Evolutionary conservation across 2,797 vertebrate genomes (phyloP).

Genomic region (Apogon hyalosoma): DNA sequence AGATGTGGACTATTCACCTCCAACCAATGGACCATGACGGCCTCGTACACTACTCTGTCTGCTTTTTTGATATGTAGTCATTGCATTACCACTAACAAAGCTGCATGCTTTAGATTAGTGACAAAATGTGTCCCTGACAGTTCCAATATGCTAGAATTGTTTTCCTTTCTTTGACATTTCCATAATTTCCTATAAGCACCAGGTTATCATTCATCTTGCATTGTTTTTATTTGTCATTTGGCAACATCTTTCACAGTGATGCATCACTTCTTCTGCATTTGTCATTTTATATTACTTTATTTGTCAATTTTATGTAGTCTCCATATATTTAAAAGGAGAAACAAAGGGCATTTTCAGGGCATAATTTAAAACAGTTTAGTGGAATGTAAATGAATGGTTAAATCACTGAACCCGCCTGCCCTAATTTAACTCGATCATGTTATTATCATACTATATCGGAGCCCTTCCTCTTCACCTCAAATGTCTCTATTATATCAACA

Average conservation of each 20-base stretch:
- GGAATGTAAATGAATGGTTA: too few relatives aligned
- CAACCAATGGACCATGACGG: background rate
- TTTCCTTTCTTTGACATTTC: conserved; percentile 25
- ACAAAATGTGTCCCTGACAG: conserved; percentile 10
- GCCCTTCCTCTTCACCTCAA: too few relatives aligned
- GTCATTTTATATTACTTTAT: conserved; percentile 50
- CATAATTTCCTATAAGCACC: conserved; percentile 50
- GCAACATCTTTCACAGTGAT: conserved; percentile 32
- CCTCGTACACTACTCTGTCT: conserved; percentile 21
- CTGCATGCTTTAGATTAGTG: conserved; percentile 48
- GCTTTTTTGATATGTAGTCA: conserved; percentile 33
- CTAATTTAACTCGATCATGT: too few relatives aligned
- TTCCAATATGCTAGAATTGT: conserved; percentile 47
- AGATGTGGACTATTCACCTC: conserved; percentile 15
- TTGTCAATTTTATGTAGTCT: conserved; percentile 52
- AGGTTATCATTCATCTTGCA: conserved; percentile 34
- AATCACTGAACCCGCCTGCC: too few relatives aligned
- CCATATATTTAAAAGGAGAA: conserved; percentile 9
- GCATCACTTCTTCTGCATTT: conserved; percentile 40
- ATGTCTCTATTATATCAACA: too few relatives aligned
- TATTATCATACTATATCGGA: too few relatives aligned
- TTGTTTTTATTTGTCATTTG: conserved; percentile 43
- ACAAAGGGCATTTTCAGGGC: too few relatives aligned
- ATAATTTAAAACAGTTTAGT: too few relatives aligned
- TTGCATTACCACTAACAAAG: conserved; percentile 47